Conservation (phyloP, 2,113 vertebrate genomes). For the Apus apus region DNA sequence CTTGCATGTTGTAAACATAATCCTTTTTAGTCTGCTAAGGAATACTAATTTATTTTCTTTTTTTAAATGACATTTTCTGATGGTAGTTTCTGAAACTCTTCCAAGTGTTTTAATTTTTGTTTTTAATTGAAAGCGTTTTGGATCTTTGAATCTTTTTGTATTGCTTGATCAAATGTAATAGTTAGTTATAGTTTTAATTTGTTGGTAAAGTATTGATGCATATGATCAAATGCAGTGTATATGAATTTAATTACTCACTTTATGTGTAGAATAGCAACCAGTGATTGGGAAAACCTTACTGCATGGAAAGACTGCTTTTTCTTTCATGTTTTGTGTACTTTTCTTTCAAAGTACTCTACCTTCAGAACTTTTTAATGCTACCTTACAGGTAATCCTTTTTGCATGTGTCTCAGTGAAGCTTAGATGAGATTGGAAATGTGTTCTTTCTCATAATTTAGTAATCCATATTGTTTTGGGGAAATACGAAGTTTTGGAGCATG, state of each 20-base stretch:
- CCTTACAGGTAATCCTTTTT: neutral
- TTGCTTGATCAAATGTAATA: neutral
- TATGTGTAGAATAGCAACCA: neutral
- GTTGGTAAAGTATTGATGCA: neutral
- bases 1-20: neutral
- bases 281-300: neutral
- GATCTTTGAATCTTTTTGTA: neutral
- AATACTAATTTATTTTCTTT: neutral
- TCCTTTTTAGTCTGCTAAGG: neutral
- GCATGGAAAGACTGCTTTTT: neutral
- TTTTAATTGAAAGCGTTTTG: neutral
- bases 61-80: neutral
- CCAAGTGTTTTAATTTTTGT: neutral
- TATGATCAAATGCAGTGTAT: neutral
- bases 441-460: neutral
- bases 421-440: neutral
- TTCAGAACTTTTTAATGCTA: neutral
- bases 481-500: neutral
- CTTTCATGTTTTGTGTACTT: neutral
- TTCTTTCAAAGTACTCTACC: neutral
- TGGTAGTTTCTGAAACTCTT: neutral
- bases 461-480: neutral
- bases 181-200: neutral
- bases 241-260: neutral
- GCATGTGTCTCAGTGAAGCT: neutral